Percentiles rank a stretch among this genome's conserved stretches.
Conservation (phyloP, 2,888 invertebrate species). For the Loripinus fragilis region DNA sequence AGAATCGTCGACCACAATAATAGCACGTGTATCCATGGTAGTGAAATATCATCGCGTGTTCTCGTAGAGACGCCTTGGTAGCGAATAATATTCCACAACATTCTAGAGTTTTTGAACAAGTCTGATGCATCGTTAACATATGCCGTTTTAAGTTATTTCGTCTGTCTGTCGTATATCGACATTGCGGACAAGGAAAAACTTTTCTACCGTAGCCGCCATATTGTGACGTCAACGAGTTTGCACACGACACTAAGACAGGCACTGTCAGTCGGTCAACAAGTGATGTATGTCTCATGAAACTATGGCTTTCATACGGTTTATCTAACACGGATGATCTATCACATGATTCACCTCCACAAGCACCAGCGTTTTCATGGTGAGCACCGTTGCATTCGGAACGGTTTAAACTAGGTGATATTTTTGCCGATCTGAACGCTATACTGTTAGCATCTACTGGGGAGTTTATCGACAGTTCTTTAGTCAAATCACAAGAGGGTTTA, state of each 20-base stretch:
- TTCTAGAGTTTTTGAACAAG: constrained; percentile 80
- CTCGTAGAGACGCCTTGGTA: constrained; percentile 83
- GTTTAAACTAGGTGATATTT: too few relatives aligned
- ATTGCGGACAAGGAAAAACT: constrained; percentile 80
- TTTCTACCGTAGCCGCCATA: constrained; percentile 69
- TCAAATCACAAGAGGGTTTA: neutral
- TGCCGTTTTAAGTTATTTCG: constrained; percentile 84
- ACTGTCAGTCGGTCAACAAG: constrained; percentile 46
- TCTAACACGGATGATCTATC: neutral
- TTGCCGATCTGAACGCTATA: too few relatives aligned
- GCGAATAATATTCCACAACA: constrained; percentile 83
- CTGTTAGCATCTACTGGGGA: neutral
- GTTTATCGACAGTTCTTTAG: constrained; percentile 4
- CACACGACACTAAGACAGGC: constrained; percentile 56
- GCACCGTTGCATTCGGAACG: too few relatives aligned
- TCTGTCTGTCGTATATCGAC: constrained; percentile 82
- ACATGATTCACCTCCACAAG: neutral
- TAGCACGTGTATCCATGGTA: constrained; percentile 83
- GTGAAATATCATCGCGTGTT: constrained; percentile 83
- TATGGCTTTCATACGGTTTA: neutral
- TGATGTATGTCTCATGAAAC: neutral
- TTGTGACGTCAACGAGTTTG: constrained; percentile 53
- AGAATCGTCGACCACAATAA: constrained; percentile 83
- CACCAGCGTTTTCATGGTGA: neutral
- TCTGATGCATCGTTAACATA: constrained; percentile 84